phyloP scores from a whole-genome alignment of 2,113 vertebrate genomes.

The Geococcyx californianus region DNA sequence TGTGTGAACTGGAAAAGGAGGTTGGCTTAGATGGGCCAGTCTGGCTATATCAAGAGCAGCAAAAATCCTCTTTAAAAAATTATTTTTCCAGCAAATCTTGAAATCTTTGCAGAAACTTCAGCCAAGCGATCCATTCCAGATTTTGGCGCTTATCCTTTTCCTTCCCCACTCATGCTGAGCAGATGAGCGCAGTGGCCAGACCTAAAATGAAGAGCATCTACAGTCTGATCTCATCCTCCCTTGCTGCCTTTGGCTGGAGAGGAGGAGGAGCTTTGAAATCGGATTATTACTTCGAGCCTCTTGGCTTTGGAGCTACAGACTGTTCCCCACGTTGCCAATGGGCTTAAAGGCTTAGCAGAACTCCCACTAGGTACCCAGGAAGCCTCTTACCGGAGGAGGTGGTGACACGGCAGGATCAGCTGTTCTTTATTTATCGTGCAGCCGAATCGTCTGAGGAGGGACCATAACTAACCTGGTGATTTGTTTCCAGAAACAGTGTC shows the following conservation, averaged over 20 bases:
- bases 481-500: constrained; percentile 35
- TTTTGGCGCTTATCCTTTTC: constrained; percentile 44
- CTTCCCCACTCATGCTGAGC: constrained; percentile 15
- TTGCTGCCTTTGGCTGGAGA: constrained; percentile 60
- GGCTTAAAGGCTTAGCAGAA: constrained; percentile 74
- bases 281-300: constrained; percentile 70
- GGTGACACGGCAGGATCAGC: constrained; percentile 68
- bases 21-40: not conserved
- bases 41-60: not conserved
- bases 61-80: not conserved
- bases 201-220: constrained; percentile 64
- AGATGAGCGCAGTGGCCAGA: constrained; percentile 53
- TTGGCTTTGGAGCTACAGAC: constrained; percentile 70
- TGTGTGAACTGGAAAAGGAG: not conserved
- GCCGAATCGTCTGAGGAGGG: constrained; percentile 16
- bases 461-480: not conserved
- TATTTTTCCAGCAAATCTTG: not conserved
- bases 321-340: constrained; percentile 70
- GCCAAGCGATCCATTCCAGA: constrained; percentile 50
- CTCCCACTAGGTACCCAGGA: constrained; percentile 72
- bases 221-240: constrained; percentile 69
- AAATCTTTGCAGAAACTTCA: constrained; percentile 26
- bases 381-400: constrained; percentile 67
- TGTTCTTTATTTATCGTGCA: constrained; percentile 64
- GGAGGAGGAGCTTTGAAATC: constrained; percentile 68